These are phyloP conservation scores for Neodiprion lecontei DNA, from an alignment of 1,140 invertebrate species.

Conservation along the genomic window DNA sequence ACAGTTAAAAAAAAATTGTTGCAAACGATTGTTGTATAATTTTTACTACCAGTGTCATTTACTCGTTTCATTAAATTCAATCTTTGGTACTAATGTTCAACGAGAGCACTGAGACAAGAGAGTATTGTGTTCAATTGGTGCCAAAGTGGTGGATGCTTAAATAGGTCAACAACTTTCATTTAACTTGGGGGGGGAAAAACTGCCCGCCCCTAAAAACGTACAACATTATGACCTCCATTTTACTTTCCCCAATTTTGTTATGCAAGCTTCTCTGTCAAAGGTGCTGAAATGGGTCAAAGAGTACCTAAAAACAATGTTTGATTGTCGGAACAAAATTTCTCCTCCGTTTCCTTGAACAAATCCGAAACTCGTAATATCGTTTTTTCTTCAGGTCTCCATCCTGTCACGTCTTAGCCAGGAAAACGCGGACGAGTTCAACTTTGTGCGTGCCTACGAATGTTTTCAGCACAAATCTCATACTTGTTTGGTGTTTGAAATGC, in stretches of 20 bases:
- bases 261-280: background rate
- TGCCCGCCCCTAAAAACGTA: no score
- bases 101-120: no score
- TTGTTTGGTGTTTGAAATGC: slow-evolving; percentile 99
- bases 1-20: no score
- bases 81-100: no score
- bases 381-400: slow-evolving; percentile 81
- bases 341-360: slow-evolving; percentile 19
- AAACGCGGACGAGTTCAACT: slow-evolving; percentile 99
- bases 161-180: background rate
- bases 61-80: no score
- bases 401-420: slow-evolving; percentile 96
- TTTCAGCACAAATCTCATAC: slow-evolving; percentile 99
- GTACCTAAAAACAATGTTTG: no score
- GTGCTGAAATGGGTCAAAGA: background rate
- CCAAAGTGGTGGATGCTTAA: background rate
- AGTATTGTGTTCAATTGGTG: no score
- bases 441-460: slow-evolving; percentile 99
- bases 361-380: slow-evolving; percentile 14
- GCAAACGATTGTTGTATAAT: no score
- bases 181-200: no score
- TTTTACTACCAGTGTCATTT: no score
- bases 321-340: slow-evolving; percentile 3
- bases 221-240: background rate
- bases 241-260: background rate